Base-by-base conservation (phyloP, 2,113 vertebrate species). In the Serilophus lunatus region DNA sequence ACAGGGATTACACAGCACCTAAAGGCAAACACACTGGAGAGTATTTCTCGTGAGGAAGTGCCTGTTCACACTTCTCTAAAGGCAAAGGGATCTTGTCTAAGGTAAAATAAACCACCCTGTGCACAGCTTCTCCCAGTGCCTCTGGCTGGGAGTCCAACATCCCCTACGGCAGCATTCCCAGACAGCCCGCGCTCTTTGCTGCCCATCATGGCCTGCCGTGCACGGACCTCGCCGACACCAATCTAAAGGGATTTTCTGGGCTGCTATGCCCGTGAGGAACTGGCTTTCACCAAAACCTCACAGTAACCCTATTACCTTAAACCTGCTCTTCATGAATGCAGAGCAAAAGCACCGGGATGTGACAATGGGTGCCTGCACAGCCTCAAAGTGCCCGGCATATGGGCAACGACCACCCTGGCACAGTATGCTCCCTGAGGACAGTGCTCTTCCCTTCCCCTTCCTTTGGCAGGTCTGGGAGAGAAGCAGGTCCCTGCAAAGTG, bases 131-230 rank as follows among this genome's bases (percentile, higher is more conserved):
- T 56, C 6, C 24, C 5, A 6, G 35, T 5, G 71, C 19, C 6
- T 31, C 6, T 4, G 51, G 23, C 31, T 10, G 26, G 36, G n/a
- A 18, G 12, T 4, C 7, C 6, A 10, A 54, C 31, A 28, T 63
- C 38, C 29, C 0, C 65, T 47, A 9, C 19, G 19, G 50, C 50
- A 54, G 61, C 54, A 10, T 3, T 17, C 29, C 54, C 29, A 13
- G 33, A 40, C 50, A 35, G 33, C 7, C 2, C 22, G 10, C 0
- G 12, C 28, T 23, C 59, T 23, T 13, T 17, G 0, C 44, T 3
- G 38, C 24, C 36, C 18, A 2, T 7, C 14, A 0, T 1, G 6
- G 20, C 19, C 64, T 31, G 65, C 31, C 10, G 0, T 0, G 66
- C 51, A 23, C 1, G 1, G 5, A 9, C 57, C 75, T 20, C 12